Evolutionary conservation across 2,113 vertebrate genomes (phyloP).

Genomic region (Chaetodon auriga): DNA sequence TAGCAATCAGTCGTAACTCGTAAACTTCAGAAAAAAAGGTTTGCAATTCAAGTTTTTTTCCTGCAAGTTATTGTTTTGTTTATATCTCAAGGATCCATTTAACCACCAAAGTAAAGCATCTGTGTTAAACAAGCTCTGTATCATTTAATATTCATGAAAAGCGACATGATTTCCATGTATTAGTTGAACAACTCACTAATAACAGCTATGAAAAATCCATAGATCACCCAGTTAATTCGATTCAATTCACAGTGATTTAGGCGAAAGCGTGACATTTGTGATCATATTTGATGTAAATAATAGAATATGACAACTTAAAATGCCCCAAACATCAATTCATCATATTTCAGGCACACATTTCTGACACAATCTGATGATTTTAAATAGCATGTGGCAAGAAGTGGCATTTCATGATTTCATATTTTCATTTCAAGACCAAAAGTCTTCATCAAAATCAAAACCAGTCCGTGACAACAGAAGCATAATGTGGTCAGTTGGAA

Average conservation of each 20-base stretch:
- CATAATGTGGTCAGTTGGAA: not conserved
- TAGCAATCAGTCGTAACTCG: not conserved
- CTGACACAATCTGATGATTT: not conserved
- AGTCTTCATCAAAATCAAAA: not conserved
- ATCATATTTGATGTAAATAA: conserved; percentile 11
- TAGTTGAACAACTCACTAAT: conserved; percentile 9
- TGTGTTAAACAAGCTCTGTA: conserved; percentile 10
- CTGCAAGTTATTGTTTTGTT: conserved; percentile 11
- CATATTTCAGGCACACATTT: not conserved
- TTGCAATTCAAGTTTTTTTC: conserved; percentile 41
- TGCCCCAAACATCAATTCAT: not conserved
- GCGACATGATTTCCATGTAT: conserved; percentile 9
- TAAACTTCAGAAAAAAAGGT: conserved; percentile 8
- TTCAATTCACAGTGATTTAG: conserved; percentile 5
- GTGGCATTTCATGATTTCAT: conserved; percentile 13
- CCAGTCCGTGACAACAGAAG: not conserved
- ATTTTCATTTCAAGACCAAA: conserved; percentile 16
- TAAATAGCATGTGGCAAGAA: not conserved
- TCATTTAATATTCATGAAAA: conserved; percentile 16
- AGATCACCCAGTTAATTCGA: conserved; percentile 1
- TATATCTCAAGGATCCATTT: conserved; percentile 2
- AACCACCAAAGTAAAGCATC: not conserved
- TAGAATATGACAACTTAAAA: not conserved
- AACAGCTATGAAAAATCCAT: not conserved
- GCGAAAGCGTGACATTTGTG: not conserved